Evolutionary conservation across 1,140 invertebrate species (phyloP), one percentile per base, ranked within the genome.

Genomic region (Atta texana): DNA sequence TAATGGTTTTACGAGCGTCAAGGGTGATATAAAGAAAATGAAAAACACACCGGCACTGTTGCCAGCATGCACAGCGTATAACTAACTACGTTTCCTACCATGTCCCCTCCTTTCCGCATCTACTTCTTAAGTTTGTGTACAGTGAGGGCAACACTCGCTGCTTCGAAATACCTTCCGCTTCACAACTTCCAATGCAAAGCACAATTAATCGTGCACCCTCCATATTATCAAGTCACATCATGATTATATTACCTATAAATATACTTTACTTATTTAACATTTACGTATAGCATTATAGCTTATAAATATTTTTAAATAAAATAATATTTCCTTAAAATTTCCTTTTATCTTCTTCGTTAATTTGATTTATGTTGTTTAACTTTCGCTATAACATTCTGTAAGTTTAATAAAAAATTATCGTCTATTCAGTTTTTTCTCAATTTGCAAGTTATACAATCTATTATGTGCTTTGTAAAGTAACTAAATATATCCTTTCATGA

Each of bases 11-110:
- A 97, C 96, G 97, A 97, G 96, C 96, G 96, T 96, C 97, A 96
- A 94, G 97, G 97, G 97, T 97, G 96, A 97, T 96, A 97, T 97
- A 97, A 97, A 97, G 97, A 97, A 97, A 97, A 97, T 97, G 97
- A 97, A 97, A 97, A 97, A 97, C 97, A 97, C 95, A 87, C 89
- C 87, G 84, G 78, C 80, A 77, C 86, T 89, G 91, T 92, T 94
- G 92, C 91, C 93, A 93, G 94, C 94, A 92, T 93, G 93, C 92
- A 88, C 93, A 90, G 92, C 89, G 89, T 94, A 94, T 94, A 95
- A 95, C 93, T 94, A 94, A 94, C 93, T 94, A 93, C 92, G 88
- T 87, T 24, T 91, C 90, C 93, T 74, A 49, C 66, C n/a, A 6
- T 71, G 64, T 68, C 78, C 90, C 87, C 87, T 90, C 91, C 90